Evolutionary conservation across 1,140 invertebrate genomes (phyloP).

Genomic region (Caligus rogercresseyi): DNA sequence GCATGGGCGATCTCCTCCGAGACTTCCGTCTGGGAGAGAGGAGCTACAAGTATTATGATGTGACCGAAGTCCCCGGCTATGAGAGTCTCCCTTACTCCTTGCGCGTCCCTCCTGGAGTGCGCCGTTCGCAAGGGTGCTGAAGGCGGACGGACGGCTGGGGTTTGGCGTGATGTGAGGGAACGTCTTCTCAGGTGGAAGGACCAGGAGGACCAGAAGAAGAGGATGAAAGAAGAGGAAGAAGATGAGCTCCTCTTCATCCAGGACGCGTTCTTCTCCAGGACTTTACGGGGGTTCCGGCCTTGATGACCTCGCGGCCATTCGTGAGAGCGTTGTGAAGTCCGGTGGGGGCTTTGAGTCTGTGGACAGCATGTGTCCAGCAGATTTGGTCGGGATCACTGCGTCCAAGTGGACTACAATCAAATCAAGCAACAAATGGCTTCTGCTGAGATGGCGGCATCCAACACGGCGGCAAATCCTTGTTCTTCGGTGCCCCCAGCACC

Average conservation of each 20-base stretch:
- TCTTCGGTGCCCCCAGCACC: background rate
- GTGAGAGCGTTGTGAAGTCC: conserved; percentile 69
- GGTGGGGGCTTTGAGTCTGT: conserved; percentile 66
- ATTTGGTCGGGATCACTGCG: conserved; percentile 90
- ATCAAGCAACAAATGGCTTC: conserved; percentile 3
- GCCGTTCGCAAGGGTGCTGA: background rate
- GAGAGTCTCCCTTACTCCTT: background rate
- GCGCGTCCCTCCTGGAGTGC: background rate
- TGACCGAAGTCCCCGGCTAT: background rate
- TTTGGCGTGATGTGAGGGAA: background rate
- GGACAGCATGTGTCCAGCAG: conserved; percentile 87
- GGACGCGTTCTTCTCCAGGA: conserved; percentile 38
- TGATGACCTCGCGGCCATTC: conserved; percentile 97
- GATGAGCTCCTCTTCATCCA: background rate
- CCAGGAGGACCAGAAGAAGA: background rate
- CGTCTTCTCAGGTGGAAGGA: background rate
- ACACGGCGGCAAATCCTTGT: background rate
- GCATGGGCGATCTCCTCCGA: too few relatives aligned
- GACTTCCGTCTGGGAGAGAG: background rate
- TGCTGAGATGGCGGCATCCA: background rate
- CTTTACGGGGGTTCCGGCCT: conserved; percentile 71
- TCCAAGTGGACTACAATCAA: conserved; percentile 64
- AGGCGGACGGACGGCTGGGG: background rate
- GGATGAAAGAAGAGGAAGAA: background rate
- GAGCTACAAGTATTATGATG: background rate